Evolutionary conservation across 1,140 invertebrate species (phyloP).

Genomic region (Berghia stephanieae): DNA sequence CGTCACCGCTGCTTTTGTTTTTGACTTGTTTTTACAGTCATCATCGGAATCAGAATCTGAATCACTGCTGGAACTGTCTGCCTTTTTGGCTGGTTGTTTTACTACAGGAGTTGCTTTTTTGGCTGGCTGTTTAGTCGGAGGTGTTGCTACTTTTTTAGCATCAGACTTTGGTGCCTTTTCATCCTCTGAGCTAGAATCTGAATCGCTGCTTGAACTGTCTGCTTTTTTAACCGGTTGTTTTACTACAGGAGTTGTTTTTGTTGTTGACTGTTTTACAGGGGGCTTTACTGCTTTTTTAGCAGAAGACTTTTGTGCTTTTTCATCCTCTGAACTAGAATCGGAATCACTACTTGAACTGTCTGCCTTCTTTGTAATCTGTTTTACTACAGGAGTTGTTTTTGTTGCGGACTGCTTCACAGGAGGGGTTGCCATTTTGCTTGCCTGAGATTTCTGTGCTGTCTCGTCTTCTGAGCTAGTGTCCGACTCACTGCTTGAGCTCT

Average conservation of each 20-base stretch:
- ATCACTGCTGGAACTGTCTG: constrained; percentile 35
- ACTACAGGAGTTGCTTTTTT: constrained; percentile 14
- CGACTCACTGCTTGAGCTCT: too few species aligned
- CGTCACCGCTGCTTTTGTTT: too few species aligned
- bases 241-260: background rate
- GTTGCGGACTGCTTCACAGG: background rate
- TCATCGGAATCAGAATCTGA: too few species aligned
- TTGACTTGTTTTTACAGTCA: too few species aligned
- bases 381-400: constrained; percentile 4
- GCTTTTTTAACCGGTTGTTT: constrained; percentile 1
- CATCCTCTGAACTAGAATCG: too few species aligned
- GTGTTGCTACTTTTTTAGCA: background rate
- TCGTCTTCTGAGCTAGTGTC: too few species aligned
- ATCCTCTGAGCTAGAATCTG: constrained; percentile 37
- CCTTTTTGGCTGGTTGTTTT: constrained; percentile 18
- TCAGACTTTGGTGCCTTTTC: constrained; percentile 26
- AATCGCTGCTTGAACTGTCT: constrained; percentile 38
- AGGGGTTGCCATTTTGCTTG: background rate
- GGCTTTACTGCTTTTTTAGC: too few species aligned
- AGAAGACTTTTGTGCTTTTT: too few species aligned
- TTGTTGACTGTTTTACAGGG: too few species aligned
- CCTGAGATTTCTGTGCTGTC: background rate
- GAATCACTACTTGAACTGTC: constrained; percentile 13
- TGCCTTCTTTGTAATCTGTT: background rate
- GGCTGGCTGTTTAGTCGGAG: background rate